A percentile compares a stretch with the other conserved stretches of the same genome.
Evolutionary conservation across 2,888 invertebrate species (phyloP).

Genomic region (Mechanitis messenoides): DNA sequence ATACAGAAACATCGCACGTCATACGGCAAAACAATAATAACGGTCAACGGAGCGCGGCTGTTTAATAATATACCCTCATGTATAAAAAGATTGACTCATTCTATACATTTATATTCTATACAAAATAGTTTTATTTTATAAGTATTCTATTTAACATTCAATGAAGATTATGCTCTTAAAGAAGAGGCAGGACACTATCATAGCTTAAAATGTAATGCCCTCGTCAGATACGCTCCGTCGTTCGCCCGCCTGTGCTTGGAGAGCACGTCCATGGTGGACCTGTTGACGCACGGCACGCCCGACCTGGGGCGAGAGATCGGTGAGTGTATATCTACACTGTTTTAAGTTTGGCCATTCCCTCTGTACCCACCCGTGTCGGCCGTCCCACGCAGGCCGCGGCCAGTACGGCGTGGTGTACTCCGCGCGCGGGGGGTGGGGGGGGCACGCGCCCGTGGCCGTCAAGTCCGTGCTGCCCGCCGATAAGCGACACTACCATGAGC

Average conservation of each 20-base stretch:
- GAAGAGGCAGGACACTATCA: too few species aligned
- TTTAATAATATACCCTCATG: too few species aligned
- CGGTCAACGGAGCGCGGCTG: too few species aligned
- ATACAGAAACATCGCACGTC: too few species aligned
- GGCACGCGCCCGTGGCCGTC: constrained; percentile 84
- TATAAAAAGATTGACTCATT: too few species aligned
- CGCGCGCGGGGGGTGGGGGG: constrained; percentile 84
- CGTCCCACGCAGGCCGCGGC: constrained; percentile 74
- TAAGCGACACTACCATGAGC: constrained; percentile 91
- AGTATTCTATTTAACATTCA: too few species aligned
- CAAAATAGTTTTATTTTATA: too few species aligned
- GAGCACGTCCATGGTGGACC: constrained; percentile 88
- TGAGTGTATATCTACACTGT: constrained; percentile 26
- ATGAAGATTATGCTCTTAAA: too few species aligned
- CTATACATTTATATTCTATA: too few species aligned
- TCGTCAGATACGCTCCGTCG: constrained; percentile 80
- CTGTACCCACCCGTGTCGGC: too few species aligned
- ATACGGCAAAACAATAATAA: too few species aligned
- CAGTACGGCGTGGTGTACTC: constrained; percentile 94
- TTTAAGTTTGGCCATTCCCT: too few species aligned
- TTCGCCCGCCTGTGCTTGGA: constrained; percentile 89
- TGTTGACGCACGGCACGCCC: constrained; percentile 83
- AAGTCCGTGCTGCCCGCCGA: constrained; percentile 93
- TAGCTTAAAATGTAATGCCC: not conserved
- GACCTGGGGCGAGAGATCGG: constrained; percentile 81